phyloP scores from a whole-genome alignment of 2,888 invertebrate species.

The Nomada ferruginata region DNA sequence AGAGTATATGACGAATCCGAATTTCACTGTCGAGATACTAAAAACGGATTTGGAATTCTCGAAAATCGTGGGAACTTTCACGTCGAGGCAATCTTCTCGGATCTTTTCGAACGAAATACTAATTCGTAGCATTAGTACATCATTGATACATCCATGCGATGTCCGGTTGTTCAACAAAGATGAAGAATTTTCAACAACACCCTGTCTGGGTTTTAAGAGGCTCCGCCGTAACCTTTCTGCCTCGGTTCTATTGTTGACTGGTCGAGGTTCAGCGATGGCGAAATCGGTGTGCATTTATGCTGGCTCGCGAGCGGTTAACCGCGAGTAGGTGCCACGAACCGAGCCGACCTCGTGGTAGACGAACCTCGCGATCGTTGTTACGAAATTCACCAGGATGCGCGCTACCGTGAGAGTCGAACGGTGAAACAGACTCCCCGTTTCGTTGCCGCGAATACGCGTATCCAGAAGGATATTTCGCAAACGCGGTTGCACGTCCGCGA shows the following conservation, averaged over 20 bases:
- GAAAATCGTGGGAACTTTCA: too few relatives aligned
- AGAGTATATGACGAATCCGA: too few relatives aligned
- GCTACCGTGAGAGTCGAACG: constrained; percentile 50
- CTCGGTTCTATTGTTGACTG: constrained; percentile 81
- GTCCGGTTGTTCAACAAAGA: too few relatives aligned
- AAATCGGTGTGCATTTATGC: constrained; percentile 71
- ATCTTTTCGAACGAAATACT: too few relatives aligned
- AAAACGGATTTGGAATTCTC: too few relatives aligned
- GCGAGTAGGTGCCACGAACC: constrained; percentile 68
- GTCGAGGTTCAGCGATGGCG: constrained; percentile 68
- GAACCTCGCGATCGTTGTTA: constrained; percentile 60
- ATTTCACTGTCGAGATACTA: too few relatives aligned
- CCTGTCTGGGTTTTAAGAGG: too few relatives aligned
- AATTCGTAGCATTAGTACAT: too few relatives aligned
- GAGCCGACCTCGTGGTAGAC: constrained; percentile 60
- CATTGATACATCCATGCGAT: too few relatives aligned
- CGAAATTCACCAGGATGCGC: constrained; percentile 63
- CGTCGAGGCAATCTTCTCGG: too few relatives aligned
- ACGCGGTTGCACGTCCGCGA: constrained; percentile 3
- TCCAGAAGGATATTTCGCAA: constrained; percentile 30
- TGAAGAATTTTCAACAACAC: too few relatives aligned
- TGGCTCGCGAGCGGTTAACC: constrained; percentile 69
- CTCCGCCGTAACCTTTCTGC: constrained; percentile 80
- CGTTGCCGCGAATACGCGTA: neutral
- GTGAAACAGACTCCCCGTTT: constrained; percentile 20